A percentile compares a stretch with the other conserved stretches of the same genome.
Conservation (phyloP, 2,113 vertebrate genomes). For the Plestiodon gilberti region DNA sequence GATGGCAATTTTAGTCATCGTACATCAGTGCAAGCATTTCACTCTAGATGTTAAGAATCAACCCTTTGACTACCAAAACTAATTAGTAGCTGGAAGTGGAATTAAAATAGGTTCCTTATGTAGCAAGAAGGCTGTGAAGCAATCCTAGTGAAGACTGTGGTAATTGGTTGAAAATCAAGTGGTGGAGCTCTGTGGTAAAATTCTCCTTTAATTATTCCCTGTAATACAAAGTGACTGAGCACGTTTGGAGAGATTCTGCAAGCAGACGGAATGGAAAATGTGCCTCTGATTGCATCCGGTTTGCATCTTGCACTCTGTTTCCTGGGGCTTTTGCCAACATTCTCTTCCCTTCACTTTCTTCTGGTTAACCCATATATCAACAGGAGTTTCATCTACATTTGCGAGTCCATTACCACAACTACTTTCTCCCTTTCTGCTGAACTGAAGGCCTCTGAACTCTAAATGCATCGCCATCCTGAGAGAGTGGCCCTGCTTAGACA, state of each 20-base stretch:
- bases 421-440: slow-evolving; percentile 11
- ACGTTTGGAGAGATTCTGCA: background rate
- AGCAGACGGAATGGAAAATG: slow-evolving; percentile 40
- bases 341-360: slow-evolving; percentile 45
- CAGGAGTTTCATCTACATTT: slow-evolving; percentile 46
- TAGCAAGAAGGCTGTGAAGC: slow-evolving; percentile 13
- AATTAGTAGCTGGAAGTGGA: slow-evolving; percentile 1
- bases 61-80: background rate
- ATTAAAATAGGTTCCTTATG: background rate
- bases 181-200: slow-evolving; percentile 5
- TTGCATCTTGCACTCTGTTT: slow-evolving; percentile 35
- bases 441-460: slow-evolving; percentile 18
- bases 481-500: background rate
- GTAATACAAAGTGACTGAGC: slow-evolving; percentile 28
- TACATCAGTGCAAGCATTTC: background rate
- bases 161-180: slow-evolving; percentile 5
- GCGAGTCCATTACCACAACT: slow-evolving; percentile 35
- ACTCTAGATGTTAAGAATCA: background rate
- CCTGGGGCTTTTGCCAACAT: slow-evolving; percentile 44
- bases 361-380: slow-evolving; percentile 56
- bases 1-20: background rate
- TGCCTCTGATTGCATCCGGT: slow-evolving; percentile 17
- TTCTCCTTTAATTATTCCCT: slow-evolving; percentile 3
- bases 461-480: background rate
- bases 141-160: slow-evolving; percentile 7